Evolutionary conservation across 2,113 vertebrate species (phyloP).

Genomic region (Python bivittatus): DNA sequence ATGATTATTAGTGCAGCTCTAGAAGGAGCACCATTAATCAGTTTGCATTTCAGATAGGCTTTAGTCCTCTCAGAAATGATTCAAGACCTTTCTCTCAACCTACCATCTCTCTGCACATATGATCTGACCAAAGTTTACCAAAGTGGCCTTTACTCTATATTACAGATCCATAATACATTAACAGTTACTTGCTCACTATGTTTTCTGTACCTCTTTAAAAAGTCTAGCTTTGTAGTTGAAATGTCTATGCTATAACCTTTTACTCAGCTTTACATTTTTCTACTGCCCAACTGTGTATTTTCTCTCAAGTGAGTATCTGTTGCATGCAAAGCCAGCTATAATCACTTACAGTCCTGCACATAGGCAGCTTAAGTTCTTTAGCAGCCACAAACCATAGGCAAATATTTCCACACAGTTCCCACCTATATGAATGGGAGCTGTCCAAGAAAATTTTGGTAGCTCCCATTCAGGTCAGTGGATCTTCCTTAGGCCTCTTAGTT

Average conservation of each 20-base stretch:
- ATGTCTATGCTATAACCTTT: neutral
- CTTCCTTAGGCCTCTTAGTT: neutral
- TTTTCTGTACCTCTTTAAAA: neutral
- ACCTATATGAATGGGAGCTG: neutral
- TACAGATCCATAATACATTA: neutral
- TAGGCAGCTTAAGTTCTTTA: neutral
- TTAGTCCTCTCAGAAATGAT: slow-evolving; percentile 28
- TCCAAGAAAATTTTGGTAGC: neutral
- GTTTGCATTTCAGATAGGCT: slow-evolving; percentile 45
- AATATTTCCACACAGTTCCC: neutral
- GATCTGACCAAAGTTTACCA: neutral
- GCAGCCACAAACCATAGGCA: neutral
- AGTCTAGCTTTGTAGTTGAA: neutral
- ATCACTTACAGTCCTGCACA: neutral
- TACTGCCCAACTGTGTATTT: neutral
- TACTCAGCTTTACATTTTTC: neutral
- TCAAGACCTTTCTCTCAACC: slow-evolving; percentile 29
- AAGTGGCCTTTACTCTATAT: slow-evolving; percentile 35
- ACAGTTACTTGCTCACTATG: slow-evolving; percentile 2
- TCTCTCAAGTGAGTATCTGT: neutral
- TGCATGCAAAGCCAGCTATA: slow-evolving; percentile 27
- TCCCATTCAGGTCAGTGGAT: neutral
- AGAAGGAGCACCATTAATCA: slow-evolving; percentile 9
- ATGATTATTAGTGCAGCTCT: slow-evolving; percentile 15
- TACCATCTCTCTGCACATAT: neutral